Evolutionary conservation across 2,113 vertebrate genomes (phyloP), one percentile per base, ranked within the genome.

Genomic region (Ondatra zibethicus): DNA sequence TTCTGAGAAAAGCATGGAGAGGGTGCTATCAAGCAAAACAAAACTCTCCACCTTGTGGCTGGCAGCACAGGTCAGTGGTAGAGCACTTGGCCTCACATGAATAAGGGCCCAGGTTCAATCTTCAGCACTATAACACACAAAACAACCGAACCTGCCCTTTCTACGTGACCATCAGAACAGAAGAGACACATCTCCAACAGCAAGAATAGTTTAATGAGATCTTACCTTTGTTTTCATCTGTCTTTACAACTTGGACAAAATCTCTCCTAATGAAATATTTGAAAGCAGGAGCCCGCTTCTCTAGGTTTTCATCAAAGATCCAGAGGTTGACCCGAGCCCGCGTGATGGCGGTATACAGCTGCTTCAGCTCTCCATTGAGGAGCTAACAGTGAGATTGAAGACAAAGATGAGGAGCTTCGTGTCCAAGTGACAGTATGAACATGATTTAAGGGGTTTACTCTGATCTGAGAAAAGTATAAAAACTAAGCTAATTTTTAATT

Each of bases 311-410:
- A 76, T 99, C 99, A 0, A 99, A 99, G 93, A 99, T 99, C 99
- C 99, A 99, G 47, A 99, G 98, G 97, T 99, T 99, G 84, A 99
- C 99, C 27, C 98, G 98, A 91, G 99, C 99, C 96, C 99, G 98
- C 7, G 99, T 99, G 87, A 99, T 96, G 75, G 99, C 99, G 1
- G 99, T 99, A 39, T 99, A 99, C 33, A 99, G 88, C 61, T 99
- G 99, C 91, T 99, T 99, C 50, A 99, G 97, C 42, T 99, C 99
- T 82, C 98, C 99, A 29, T 99, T 99, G 81, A 99, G 98, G 93
- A 99, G 98, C 99, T 99, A 91, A 36, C 73, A 72, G 70, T 3
- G 31, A 39, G 45, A 80, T 61, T 1, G 23, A 63, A 66, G 39
- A 70, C 63, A 95, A 27, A 75, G 39, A 72, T 0, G 0, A 13